Base-by-base conservation (phyloP, 2,113 vertebrate genomes). In the Asarcornis scutulata region DNA sequence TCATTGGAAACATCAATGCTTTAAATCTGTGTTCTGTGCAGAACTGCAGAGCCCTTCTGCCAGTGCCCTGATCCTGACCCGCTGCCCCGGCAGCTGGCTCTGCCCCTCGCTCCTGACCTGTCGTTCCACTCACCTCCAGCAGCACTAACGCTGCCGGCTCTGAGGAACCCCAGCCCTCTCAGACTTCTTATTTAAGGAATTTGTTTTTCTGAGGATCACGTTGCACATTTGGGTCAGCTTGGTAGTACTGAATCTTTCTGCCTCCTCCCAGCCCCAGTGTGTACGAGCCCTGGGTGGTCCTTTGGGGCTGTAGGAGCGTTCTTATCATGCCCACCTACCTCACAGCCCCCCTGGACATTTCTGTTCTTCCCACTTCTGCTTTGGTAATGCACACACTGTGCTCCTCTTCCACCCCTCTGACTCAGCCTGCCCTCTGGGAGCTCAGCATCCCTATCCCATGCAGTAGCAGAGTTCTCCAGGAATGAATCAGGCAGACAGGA, bases 61-160 rank as follows among this genome's bases (percentile, higher is more conserved):
- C 83, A 53, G 59, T 6, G 73, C 36, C 71, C 56, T n/a, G 25
- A 11, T 64, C 29, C 75, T 53, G 82, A 71, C 44, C 59, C 55
- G 34, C 36, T 15, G 34, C 31, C 34, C 31, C 0, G 0, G 25
- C 81, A 66, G 52, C 31, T 4, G 1, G 74, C 29, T 34, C 25
- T 89, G 62, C 40, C 16, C 52, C 56, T 59, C 1, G 1, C 36
- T 87, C 71, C 84, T 46, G 31, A 32, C 25, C 52, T 32, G 56
- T 29, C 4, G 0, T 16, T 42, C 60, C 0, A 21, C 68, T 64
- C 79, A 16, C 50, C 44, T 60, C 64, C 71, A 14, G 63, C 27
- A 27, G n/a, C 1, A 0, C 44, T 34, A 29, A 22, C 3, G 11
- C 34, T 60, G 55, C 64, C 3, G 0, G 18, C 68, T 32, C 53